These are phyloP conservation scores for Anguilla pacifica DNA, from an alignment of 2,797 vertebrate genomes.

Conservation along the genomic window DNA sequence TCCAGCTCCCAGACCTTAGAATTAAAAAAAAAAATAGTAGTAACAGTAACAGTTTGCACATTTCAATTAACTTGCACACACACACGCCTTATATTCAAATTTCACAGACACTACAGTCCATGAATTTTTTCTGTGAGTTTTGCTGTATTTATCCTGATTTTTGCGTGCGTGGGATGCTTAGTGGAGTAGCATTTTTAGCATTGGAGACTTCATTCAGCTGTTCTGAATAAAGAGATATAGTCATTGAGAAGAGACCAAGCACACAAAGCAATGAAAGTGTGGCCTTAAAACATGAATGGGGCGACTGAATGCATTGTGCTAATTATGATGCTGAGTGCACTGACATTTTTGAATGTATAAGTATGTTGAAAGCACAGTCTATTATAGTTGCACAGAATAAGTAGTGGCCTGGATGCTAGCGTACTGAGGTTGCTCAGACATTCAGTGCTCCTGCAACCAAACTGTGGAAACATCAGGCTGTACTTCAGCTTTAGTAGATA, in stretches of 20 bases:
- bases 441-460: no score
- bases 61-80: not conserved
- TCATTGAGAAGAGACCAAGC: not conserved
- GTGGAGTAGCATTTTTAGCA: not conserved
- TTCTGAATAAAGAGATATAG: not conserved
- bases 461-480: no score
- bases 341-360: not conserved
- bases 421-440: no score
- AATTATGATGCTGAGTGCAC: not conserved
- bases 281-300: constrained; percentile 3
- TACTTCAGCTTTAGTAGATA: no score
- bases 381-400: not conserved
- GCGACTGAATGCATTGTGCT: not conserved
- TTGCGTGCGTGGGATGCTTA: not conserved
- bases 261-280: not conserved
- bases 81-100: not conserved
- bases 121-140: not conserved
- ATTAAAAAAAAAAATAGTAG: not conserved
- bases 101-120: not conserved
- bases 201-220: not conserved
- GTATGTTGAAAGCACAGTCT: not conserved
- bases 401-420: no score
- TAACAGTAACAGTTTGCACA: not conserved
- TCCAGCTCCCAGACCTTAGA: not conserved
- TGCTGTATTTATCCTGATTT: not conserved